Conservation (phyloP, 2,113 vertebrate species). For the Platysternon megacephalum region DNA sequence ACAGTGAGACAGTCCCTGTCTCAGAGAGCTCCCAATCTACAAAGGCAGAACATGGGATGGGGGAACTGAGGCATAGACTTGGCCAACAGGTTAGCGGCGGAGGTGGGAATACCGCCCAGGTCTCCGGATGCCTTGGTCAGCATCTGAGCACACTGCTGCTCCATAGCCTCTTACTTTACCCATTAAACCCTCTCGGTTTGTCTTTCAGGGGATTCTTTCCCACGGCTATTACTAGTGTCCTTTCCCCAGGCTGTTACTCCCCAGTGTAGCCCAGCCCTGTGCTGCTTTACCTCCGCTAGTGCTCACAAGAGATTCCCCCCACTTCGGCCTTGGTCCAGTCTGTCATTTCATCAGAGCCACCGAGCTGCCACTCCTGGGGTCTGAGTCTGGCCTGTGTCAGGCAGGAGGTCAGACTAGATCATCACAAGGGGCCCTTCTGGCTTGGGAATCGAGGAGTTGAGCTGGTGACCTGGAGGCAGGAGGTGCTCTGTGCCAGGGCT, state of each 20-base stretch:
- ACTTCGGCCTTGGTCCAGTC: not conserved
- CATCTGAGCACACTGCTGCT: too few relatives aligned
- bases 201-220: too few relatives aligned
- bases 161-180: too few relatives aligned
- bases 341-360: not conserved
- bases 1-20: not conserved
- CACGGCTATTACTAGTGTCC: not conserved
- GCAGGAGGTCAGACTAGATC: too few relatives aligned
- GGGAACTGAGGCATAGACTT: not conserved
- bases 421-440: too few relatives aligned
- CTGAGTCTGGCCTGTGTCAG: too few relatives aligned
- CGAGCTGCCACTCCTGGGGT: not conserved
- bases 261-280: not conserved
- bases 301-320: not conserved
- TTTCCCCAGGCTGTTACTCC: not conserved
- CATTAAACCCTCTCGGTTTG: too few relatives aligned
- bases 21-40: not conserved
- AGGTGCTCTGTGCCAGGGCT: not conserved
- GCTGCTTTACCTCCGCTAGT: not conserved
- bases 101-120: too few relatives aligned
- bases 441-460: not conserved
- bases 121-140: not conserved
- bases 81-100: not conserved
- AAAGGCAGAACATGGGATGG: too few relatives aligned
- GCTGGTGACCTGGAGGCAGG: not conserved